Evolutionary conservation across 2,888 invertebrate species (phyloP).

Genomic region (Clostera curtula): DNA sequence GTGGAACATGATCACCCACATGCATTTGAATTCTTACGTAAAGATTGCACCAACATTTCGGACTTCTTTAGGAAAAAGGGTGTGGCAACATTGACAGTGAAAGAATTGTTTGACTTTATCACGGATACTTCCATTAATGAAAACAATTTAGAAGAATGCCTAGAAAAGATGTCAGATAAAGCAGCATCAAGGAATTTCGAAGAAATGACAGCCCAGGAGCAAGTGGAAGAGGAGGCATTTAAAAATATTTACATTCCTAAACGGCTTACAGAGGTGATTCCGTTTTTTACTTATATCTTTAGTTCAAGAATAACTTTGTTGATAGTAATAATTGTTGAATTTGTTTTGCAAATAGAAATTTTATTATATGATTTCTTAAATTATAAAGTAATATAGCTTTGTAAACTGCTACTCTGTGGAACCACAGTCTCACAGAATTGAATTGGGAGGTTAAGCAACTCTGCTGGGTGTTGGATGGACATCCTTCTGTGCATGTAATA

Average conservation of each 20-base stretch:
- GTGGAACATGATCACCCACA: conserved; percentile 99
- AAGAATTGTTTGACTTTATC: conserved; percentile 96
- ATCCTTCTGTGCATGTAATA: no score
- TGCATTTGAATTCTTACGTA: conserved; percentile 94
- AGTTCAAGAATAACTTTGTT: neutral
- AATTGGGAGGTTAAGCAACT: no score
- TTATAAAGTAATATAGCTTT: no score
- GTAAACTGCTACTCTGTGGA: no score
- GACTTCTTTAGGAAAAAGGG: conserved; percentile 93
- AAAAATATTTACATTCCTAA: conserved; percentile 95
- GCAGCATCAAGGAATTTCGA: conserved; percentile 77
- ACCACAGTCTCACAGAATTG: no score
- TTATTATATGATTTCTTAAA: no score
- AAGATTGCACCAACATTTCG: conserved; percentile 94
- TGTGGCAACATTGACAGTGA: conserved; percentile 93
- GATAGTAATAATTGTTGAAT: no score
- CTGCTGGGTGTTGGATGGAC: no score
- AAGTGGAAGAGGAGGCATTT: conserved; percentile 94
- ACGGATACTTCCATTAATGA: conserved; percentile 92
- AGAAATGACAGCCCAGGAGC: conserved; percentile 82
- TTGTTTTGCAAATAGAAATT: no score
- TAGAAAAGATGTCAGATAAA: conserved; percentile 82
- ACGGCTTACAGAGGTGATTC: conserved; percentile 86
- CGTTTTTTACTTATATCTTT: neutral
- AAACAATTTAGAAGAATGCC: conserved; percentile 85